These are phyloP conservation scores for Tetramorium bicarinatum DNA, from an alignment of 2,888 invertebrate genomes.

Conservation along the genomic window DNA sequence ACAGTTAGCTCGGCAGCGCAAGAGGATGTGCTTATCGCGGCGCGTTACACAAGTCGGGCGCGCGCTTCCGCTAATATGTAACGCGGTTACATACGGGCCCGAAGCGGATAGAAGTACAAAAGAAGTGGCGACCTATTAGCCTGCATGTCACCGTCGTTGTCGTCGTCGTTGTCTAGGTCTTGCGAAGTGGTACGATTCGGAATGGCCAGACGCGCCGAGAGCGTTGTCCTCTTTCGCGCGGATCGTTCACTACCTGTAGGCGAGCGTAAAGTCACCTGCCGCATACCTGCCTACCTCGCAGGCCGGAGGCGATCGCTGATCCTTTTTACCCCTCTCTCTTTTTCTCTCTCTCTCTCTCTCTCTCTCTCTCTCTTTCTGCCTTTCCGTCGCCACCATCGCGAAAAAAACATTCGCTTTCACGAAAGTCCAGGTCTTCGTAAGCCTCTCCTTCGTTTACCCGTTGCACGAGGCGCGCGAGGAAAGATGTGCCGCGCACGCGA, in stretches of 20 bases:
- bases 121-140: conserved; percentile 31
- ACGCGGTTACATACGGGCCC: not conserved
- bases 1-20: not conserved
- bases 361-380: conserved; percentile 10
- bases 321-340: conserved; percentile 15
- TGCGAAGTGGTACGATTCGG: conserved; percentile 45
- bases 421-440: conserved; percentile 66
- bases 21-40: not conserved
- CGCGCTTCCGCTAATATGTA: conserved; percentile 18
- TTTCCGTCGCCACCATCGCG: conserved; percentile 27
- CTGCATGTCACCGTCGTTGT: conserved; percentile 10
- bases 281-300: conserved; percentile 64
- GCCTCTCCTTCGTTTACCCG: conserved; percentile 64
- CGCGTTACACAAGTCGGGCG: not conserved
- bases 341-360: not conserved
- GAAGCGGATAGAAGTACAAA: conserved; percentile 12
- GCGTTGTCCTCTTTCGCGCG: conserved; percentile 71
- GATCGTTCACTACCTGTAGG: conserved; percentile 48
- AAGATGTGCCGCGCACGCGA: conserved; percentile 7
- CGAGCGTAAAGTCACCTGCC: conserved; percentile 74
- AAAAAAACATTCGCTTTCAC: conserved; percentile 78
- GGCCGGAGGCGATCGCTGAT: conserved; percentile 58
- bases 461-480: not conserved
- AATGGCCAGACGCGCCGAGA: conserved; percentile 52
- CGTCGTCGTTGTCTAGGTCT: conserved; percentile 25